Base-by-base conservation (phyloP, 2,113 vertebrate species). In the Calypte anna region DNA sequence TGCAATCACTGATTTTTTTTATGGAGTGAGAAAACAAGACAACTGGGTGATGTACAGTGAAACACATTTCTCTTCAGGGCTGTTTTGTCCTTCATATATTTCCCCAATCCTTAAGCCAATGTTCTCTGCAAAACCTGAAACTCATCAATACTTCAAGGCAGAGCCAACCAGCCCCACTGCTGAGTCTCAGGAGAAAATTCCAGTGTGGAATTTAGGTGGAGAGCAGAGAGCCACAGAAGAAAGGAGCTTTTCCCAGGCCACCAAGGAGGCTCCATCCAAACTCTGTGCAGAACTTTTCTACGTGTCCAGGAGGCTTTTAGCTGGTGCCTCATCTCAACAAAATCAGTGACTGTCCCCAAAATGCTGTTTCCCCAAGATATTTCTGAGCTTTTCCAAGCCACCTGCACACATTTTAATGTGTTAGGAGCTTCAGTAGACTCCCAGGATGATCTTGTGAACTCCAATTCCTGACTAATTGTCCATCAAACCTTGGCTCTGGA, bases 1-100 rank as follows among this genome's bases (percentile, higher is more conserved):
- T 63, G 63, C 67, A 69, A 90, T 44, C 23, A 44, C 66, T 84
- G 87, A 87, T 66, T 82, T 38, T 38, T 38, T 96, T 90, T 86
- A 31, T n/a, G 18, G 62, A 84, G 72, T 53, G 53, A 95, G 68
- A 59, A 86, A 95, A 68, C 11, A 82, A 88, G 79, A 44, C 59
- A 83, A 74, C 38, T 77, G 72, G 44, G 77, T 83, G 88, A 70
- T 23, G 72, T 70, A 59, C 68, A 77, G 14, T 82, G 82, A 85
- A 61, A 61, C 6, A 0, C 48, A 18, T 67, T 82, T 80, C 33
- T 83, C 38, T 61, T 51, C 28, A 80, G 31, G 9, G 15, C 25
- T 85, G 4, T 70, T 83, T 62, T 88, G 72, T 82, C 58, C 53
- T 91, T 92, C 43, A 12, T 66, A 4, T 50, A 5, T 18, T 85